Percentiles rank a stretch among this genome's conserved stretches.
These are phyloP conservation scores for Coecobrya sp. DNA, from an alignment of 2,888 invertebrate species.

Conservation along the genomic window DNA sequence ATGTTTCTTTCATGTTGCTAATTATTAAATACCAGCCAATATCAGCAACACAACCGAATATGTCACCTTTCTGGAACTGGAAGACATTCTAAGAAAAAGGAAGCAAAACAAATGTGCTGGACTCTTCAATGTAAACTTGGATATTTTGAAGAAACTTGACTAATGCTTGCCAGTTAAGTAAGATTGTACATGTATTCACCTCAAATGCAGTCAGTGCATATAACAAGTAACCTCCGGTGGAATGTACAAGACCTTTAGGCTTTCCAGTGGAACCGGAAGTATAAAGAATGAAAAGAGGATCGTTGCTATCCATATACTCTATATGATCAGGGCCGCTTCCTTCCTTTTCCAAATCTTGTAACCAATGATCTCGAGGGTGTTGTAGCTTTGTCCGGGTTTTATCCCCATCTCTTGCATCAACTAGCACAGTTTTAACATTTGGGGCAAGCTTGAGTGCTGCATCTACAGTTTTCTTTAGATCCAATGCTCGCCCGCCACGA, in stretches of 20 bases:
- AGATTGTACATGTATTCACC: slow-evolving; percentile 87
- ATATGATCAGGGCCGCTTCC: slow-evolving; percentile 87
- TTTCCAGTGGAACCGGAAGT: slow-evolving; percentile 89
- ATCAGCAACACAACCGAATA: slow-evolving; percentile 89
- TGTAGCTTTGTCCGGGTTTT: slow-evolving; percentile 74
- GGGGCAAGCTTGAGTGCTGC: slow-evolving; percentile 88
- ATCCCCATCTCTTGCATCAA: slow-evolving; percentile 87
- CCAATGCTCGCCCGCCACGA: slow-evolving; percentile 88
- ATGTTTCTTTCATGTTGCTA: neutral
- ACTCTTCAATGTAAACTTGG: too few species aligned
- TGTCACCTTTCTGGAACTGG: slow-evolving; percentile 88
- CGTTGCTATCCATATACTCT: slow-evolving; percentile 88
- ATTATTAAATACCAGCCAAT: slow-evolving; percentile 88
- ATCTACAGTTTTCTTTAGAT: slow-evolving; percentile 88
- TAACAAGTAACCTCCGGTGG: slow-evolving; percentile 88
- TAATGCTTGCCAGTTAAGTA: too few species aligned
- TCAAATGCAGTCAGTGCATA: slow-evolving; percentile 88
- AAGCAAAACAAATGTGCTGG: neutral
- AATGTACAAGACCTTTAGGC: slow-evolving; percentile 89
- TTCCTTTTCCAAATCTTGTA: slow-evolving; percentile 88
- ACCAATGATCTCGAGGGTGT: slow-evolving; percentile 82
- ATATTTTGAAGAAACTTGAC: too few species aligned
- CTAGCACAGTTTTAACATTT: slow-evolving; percentile 88
- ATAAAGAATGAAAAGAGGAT: slow-evolving; percentile 89
- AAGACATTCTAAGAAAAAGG: slow-evolving; percentile 88